These are phyloP conservation scores for Paramisgurnus dabryanus DNA, from an alignment of 2,113 vertebrate genomes.

Conservation along the genomic window DNA sequence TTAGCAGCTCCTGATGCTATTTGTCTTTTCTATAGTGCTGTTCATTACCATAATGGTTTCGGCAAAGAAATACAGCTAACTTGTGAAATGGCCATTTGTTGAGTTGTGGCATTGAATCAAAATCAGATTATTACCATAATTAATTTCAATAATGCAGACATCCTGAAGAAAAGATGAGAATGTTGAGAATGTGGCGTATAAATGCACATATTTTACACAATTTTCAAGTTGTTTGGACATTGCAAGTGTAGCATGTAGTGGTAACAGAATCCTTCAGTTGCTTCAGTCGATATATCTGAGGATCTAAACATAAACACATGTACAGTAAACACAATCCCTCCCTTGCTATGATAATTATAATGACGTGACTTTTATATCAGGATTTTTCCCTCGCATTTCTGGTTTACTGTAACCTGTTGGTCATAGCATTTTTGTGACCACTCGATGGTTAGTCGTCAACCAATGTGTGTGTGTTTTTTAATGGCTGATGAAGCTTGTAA, in stretches of 20 bases:
- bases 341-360: conserved; percentile 35
- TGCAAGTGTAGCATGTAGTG: background rate
- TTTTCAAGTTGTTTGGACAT: no score
- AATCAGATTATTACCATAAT: no score
- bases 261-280: conserved; percentile 15
- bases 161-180: background rate
- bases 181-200: no score
- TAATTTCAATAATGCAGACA: background rate
- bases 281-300: background rate
- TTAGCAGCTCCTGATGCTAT: background rate
- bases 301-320: conserved; percentile 47
- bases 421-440: background rate
- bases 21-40: background rate
- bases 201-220: no score
- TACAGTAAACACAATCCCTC: conserved; percentile 41
- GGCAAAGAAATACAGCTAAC: background rate
- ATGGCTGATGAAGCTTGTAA: no score
- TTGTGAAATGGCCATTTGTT: conserved; percentile 7
- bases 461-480: no score
- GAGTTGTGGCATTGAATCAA: background rate
- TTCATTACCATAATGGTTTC: conserved; percentile 16
- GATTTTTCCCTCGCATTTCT: background rate
- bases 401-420: background rate
- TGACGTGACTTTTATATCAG: background rate
- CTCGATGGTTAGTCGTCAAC: background rate